Conservation (phyloP, 2,113 vertebrate species). For the Probosciger aterrimus region DNA sequence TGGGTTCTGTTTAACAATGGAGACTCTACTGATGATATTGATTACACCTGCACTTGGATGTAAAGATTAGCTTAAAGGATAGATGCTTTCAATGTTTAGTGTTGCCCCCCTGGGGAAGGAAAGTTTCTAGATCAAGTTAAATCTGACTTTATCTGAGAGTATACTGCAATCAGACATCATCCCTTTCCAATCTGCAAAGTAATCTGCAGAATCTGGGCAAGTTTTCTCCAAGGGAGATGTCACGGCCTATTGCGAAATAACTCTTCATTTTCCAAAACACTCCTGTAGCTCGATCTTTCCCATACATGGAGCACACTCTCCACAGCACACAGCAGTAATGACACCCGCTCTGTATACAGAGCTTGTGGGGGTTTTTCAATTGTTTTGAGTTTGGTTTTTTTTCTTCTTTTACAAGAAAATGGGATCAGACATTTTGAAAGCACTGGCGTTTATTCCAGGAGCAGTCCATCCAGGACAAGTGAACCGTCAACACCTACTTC, state of each 20-base stretch:
- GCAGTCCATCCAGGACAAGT: slow-evolving; percentile 47
- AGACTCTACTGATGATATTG: neutral
- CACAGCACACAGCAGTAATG: neutral
- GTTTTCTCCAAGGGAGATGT: slow-evolving; percentile 33
- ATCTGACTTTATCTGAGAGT: neutral
- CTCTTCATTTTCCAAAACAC: slow-evolving; percentile 27
- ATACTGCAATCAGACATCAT: neutral
- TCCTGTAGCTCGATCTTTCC: neutral
- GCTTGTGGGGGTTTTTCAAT: neutral
- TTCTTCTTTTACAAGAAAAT: neutral
- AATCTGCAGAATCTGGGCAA: slow-evolving; percentile 49
- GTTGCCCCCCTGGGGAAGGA: neutral
- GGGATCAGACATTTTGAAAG: slow-evolving; percentile 56
- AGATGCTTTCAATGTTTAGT: neutral
- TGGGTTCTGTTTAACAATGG: neutral
- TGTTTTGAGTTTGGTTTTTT: too few relatives aligned
- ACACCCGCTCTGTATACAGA: neutral
- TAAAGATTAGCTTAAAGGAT: neutral
- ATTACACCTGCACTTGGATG: neutral
- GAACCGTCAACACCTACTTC: slow-evolving; percentile 57
- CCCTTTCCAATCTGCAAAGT: slow-evolving; percentile 33
- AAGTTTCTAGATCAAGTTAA: slow-evolving; percentile 1
- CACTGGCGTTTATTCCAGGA: slow-evolving; percentile 35
- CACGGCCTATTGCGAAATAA: neutral
- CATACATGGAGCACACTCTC: slow-evolving; percentile 58